Conservation (phyloP, 2,113 vertebrate genomes). For the Dicrurus megarhynchus region DNA sequence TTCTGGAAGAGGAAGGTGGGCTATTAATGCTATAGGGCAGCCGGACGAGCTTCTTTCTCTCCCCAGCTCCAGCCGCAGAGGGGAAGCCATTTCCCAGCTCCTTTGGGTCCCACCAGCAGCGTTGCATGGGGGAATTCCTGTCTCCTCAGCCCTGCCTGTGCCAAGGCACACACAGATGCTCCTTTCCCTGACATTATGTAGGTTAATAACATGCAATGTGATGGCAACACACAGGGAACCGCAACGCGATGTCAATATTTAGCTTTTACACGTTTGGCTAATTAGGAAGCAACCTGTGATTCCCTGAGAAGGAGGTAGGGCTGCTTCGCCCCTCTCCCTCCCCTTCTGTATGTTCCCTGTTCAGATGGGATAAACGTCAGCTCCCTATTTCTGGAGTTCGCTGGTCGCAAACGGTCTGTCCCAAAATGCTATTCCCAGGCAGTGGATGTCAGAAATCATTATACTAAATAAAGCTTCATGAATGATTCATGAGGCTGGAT, state of each 20-base stretch:
- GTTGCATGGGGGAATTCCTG: neutral
- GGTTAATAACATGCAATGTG: constrained; percentile 59
- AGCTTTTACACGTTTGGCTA: constrained; percentile 52
- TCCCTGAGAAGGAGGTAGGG: neutral
- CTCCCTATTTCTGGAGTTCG: constrained; percentile 39
- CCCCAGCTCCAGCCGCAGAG: neutral
- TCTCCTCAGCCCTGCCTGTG: constrained; percentile 15
- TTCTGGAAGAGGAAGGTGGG: neutral
- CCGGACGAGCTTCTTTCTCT: neutral
- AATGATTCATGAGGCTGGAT: constrained; percentile 42
- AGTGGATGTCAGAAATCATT: constrained; percentile 61
- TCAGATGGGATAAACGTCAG: constrained; percentile 6
- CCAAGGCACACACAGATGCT: constrained; percentile 47
- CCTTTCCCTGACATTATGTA: constrained; percentile 44
- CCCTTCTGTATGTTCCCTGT: neutral
- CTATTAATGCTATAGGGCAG: neutral
- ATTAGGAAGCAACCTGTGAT: constrained; percentile 44
- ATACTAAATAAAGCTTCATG: constrained; percentile 52
- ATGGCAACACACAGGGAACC: neutral
- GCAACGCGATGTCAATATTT: constrained; percentile 39
- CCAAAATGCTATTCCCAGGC: constrained; percentile 47
- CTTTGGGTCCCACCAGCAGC: neutral
- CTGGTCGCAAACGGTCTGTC: constrained; percentile 16
- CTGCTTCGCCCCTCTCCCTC: neutral
- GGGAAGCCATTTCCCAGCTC: neutral